Conservation (phyloP, 2,113 vertebrate species). For the Variabilichromis moorii region DNA sequence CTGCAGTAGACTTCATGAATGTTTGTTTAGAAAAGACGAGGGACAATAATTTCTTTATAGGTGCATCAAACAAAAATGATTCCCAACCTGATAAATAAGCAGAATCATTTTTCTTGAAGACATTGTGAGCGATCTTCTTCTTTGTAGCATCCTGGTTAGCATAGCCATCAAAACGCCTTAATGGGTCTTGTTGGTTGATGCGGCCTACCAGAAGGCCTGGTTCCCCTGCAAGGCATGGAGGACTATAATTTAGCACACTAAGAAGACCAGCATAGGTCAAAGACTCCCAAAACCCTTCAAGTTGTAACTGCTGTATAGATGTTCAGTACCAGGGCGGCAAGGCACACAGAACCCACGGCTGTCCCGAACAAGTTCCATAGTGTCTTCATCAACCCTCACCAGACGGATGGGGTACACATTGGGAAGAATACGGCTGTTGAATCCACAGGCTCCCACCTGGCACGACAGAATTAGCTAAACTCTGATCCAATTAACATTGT, state of each 20-base stretch:
- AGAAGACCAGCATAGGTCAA: neutral
- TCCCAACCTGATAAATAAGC: constrained; percentile 84
- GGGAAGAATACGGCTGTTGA: constrained; percentile 87
- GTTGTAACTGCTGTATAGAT: neutral
- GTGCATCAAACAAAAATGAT: neutral
- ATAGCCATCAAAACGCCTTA: constrained; percentile 86
- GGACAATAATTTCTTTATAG: neutral
- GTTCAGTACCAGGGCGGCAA: constrained; percentile 76
- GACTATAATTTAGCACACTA: neutral
- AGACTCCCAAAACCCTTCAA: neutral
- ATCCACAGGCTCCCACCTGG: constrained; percentile 84
- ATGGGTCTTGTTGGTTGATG: constrained; percentile 83
- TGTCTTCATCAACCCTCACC: constrained; percentile 84
- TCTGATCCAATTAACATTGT: neutral
- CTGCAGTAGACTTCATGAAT: neutral
- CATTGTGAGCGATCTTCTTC: constrained; percentile 80
- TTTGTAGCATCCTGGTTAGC: constrained; percentile 80
- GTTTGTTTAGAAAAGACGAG: neutral
- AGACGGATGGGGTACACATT: constrained; percentile 82
- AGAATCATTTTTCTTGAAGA: constrained; percentile 81
- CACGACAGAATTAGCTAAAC: neutral
- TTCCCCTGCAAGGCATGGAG: constrained; percentile 40
- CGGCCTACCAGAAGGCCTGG: constrained; percentile 82
- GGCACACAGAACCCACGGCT: constrained; percentile 78
- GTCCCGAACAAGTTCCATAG: constrained; percentile 80